Evolutionary conservation across 1,140 invertebrate species (phyloP).

Genomic region (Plectrocnemia conspersa): DNA sequence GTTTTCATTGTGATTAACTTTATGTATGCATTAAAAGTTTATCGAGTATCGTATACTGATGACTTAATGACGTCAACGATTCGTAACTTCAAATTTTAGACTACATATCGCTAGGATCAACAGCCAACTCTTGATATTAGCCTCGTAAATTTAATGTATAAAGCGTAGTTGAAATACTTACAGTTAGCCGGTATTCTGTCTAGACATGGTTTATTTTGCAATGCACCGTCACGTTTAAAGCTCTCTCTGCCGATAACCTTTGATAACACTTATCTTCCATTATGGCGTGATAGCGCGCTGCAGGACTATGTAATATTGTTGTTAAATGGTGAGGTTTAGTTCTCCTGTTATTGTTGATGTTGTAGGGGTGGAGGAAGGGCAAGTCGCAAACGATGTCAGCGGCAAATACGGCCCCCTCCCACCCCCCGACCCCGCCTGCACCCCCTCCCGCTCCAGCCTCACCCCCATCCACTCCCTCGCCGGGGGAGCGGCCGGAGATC

Average conservation of each 20-base stretch:
- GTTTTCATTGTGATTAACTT: too few species aligned
- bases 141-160: too few species aligned
- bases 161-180: too few species aligned
- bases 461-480: constrained; percentile 36
- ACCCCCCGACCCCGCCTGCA: constrained; percentile 18
- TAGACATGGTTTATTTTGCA: constrained; percentile 13
- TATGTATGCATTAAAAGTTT: too few species aligned
- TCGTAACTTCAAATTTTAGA: too few species aligned
- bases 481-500: constrained; percentile 44
- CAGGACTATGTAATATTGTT: neutral
- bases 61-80: too few species aligned
- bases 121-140: too few species aligned
- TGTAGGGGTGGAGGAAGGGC: constrained; percentile 35
- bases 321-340: constrained; percentile 27
- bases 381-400: constrained; percentile 25
- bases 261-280: neutral
- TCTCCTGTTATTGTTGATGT: constrained; percentile 32
- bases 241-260: neutral
- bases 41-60: too few species aligned
- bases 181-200: too few species aligned
- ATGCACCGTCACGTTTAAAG: neutral
- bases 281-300: neutral
- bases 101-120: too few species aligned
- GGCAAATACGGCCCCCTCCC: constrained; percentile 19
- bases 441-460: constrained; percentile 36